Base-by-base conservation (phyloP, 2,888 invertebrate genomes). In the Brachycybe producta region DNA sequence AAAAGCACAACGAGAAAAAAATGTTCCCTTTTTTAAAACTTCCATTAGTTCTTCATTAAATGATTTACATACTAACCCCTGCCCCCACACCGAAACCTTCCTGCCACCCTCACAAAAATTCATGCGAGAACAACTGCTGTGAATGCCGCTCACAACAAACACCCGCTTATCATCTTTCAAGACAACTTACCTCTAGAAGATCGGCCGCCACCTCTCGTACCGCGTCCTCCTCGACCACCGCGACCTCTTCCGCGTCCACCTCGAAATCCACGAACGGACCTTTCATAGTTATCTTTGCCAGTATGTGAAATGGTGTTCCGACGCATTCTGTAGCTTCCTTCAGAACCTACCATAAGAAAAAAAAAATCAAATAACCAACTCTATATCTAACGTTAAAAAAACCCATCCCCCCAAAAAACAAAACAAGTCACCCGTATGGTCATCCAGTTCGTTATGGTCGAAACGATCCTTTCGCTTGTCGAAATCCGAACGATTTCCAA, bases 201-300 rank as follows among this genome's bases (percentile, higher is more conserved):
- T n/a, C n/a, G n/a, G n/a, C n/a, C n/a, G n/a, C n/a, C n/a, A n/a
- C n/a, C n/a, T n/a, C n/a, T n/a, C n/a, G n/a, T n/a, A 11, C 23
- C 17, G 28, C 64, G 62, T 53, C 66, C 58, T 15, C 68, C 65
- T 40, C 67, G 64, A 5, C 66, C 62, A 23, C 57, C 54, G n/a
- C 61, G 43, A n/a, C 57, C 57, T 5, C 64, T 61, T 8, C 68
- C 55, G 60, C 62, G 26, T 11, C 58, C 55, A 46, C 61, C 49
- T 23, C 60, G 47, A 5, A 55, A 42, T 23, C 59, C 57, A 17
- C 60, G 39, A 41, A 24, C 34, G 13, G 44, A 15, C 17, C 30
- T 36, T 24, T 38, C 36, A 21, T 46, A 30, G 8, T 19, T 43
- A 17, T 50, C 50, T 3, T 15, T n/a, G 13, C 4, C 34, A 11